Evolutionary conservation across 2,113 vertebrate species (phyloP).

Genomic region (Girardinichthys multiradiatus): DNA sequence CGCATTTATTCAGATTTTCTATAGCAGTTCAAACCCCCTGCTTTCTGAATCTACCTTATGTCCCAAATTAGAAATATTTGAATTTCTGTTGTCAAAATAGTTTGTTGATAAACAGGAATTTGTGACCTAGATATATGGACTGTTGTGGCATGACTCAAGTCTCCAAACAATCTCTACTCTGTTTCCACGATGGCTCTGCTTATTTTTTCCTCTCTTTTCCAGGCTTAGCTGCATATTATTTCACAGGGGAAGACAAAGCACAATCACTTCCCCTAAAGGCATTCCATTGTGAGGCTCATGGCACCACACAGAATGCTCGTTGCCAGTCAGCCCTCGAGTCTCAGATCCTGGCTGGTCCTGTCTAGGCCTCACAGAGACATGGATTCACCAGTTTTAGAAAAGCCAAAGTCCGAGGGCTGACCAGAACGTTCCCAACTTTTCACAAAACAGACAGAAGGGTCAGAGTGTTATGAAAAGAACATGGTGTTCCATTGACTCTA

Average conservation of each 20-base stretch:
- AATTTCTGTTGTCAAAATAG: slow-evolving; percentile 2
- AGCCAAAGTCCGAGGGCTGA: slow-evolving; percentile 50
- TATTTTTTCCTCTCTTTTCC: slow-evolving; percentile 57
- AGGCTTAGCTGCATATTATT: slow-evolving; percentile 73
- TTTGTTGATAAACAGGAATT: slow-evolving; percentile 14
- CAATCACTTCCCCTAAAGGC: slow-evolving; percentile 73
- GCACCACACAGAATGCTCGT: slow-evolving; percentile 67
- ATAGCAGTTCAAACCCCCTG: neutral
- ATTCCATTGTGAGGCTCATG: slow-evolving; percentile 72
- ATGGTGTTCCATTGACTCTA: slow-evolving; percentile 41
- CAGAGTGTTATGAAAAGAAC: slow-evolving; percentile 45
- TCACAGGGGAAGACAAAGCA: slow-evolving; percentile 73
- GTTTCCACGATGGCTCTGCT: slow-evolving; percentile 52
- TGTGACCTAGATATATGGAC: slow-evolving; percentile 21
- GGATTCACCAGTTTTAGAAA: slow-evolving; percentile 63
- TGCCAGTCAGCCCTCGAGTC: slow-evolving; percentile 54
- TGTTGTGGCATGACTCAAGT: slow-evolving; percentile 48
- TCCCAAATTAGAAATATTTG: slow-evolving; percentile 2
- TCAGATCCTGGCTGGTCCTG: slow-evolving; percentile 61
- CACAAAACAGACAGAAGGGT: slow-evolving; percentile 25
- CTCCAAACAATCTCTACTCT: slow-evolving; percentile 62
- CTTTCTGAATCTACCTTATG: neutral
- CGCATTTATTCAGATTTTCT: neutral
- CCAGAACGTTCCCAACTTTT: slow-evolving; percentile 36
- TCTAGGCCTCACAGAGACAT: slow-evolving; percentile 68